Conservation (phyloP, 1,140 invertebrate species). For the Eumaeus atala region DNA sequence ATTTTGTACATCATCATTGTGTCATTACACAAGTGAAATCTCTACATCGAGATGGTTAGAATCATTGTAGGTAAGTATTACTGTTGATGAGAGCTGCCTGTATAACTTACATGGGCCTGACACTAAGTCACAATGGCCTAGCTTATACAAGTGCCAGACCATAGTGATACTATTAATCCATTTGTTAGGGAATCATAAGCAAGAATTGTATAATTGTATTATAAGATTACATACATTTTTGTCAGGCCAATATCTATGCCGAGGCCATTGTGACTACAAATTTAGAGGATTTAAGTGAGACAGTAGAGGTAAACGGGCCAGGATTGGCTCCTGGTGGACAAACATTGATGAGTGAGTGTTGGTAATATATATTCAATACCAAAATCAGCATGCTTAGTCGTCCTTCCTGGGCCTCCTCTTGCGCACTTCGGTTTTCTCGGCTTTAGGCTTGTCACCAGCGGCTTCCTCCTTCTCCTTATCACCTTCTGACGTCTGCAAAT, state of each 20-base stretch:
- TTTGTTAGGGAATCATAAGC: too few species aligned
- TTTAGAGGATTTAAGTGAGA: too few species aligned
- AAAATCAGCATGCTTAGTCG: constrained; percentile 30
- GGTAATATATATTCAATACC: background rate
- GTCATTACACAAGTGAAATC: too few species aligned
- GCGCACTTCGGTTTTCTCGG: constrained; percentile 39
- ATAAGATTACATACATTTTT: background rate
- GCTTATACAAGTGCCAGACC: background rate
- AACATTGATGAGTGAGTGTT: too few species aligned
- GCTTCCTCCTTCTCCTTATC: constrained; percentile 36
- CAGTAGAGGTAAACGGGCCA: too few species aligned
- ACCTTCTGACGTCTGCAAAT: constrained; percentile 44
- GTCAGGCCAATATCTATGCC: constrained; percentile 1
- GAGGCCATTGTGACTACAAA: background rate
- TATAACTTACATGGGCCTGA: too few species aligned
- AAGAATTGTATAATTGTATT: background rate
- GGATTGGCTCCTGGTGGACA: too few species aligned
- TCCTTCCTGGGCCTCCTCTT: constrained; percentile 54
- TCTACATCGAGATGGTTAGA: too few species aligned
- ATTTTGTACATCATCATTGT: too few species aligned
- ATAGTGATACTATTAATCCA: background rate
- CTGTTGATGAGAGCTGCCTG: too few species aligned
- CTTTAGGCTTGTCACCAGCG: constrained; percentile 28
- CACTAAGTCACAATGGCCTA: background rate
- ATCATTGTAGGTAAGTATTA: too few species aligned